Evolutionary conservation across 2,113 vertebrate genomes (phyloP), one percentile per base, ranked within the genome.

Genomic region (Mormoops blainvillei): DNA sequence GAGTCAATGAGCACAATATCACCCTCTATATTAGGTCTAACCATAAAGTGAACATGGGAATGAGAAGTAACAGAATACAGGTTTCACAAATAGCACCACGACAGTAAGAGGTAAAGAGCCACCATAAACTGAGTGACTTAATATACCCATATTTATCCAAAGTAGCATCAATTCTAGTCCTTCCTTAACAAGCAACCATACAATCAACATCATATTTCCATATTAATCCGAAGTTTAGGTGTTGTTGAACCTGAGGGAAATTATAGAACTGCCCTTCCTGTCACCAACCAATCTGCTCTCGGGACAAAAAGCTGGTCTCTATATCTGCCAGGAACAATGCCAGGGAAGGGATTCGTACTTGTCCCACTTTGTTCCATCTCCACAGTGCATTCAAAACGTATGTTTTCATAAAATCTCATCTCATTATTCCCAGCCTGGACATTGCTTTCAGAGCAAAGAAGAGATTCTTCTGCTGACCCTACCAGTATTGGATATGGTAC

Each of bases 401-500:
- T 2, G 26, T 58, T 33, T 33, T 50, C 28, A 50, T 15, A 20
- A 56, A 58, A 20, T 43, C 1, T 63, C 31, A 31, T 38, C 45
- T 67, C 36, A 5, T 38, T 31, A 13, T 18, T 2, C 31, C 0
- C 1, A 28, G 5, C 14, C 26, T 82, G 8, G 41, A 70, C 20
- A 31, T 54, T n/a, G 18, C 22, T 89, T 15, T 89, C 48, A 89
- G 16, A 15, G 8, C 54, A 38, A 80, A 33, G 41, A 24, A 41
- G 2, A 68, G 1, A 11, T 38, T 56, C 18, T 33, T 76, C 19
- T 41, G 2, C 2, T 74, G 14, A 70, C 4, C 10, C 38, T 19
- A 13, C 6, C 10, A 68, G 0, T 3, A 9, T 7, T 3, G 5
- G 2, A 2, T 3, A 58, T 12, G 0, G 45, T 74, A 38, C 71